Base-by-base conservation (phyloP, 2,113 vertebrate genomes). In the Takifugu flavidus region DNA sequence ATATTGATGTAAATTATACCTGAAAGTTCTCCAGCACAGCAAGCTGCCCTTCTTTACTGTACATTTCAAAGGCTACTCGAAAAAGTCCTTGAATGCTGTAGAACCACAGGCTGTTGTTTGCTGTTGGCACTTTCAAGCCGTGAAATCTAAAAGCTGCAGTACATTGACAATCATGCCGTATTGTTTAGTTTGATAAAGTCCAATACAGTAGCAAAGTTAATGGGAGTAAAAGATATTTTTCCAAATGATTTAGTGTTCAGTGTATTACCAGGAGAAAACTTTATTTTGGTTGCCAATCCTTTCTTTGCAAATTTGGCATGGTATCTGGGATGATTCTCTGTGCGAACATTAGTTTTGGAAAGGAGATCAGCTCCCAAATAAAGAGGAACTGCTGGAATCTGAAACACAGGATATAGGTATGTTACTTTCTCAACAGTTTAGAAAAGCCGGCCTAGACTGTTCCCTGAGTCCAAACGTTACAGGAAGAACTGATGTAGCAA, bases 51-150 rank as follows among this genome's bases (percentile, higher is more conserved):
- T 84, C 85, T 72, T 88, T 91, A 63, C 31, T 86, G 79, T 90
- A 92, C 55, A 92, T 74, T 59, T 93, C 92, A 83, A 93, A 93
- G 5, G 91, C 91, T 2, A 93, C 86, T 80, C 91, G 87, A 68
- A 93, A 93, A 56, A 93, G 77, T 50, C 92, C 92, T 56, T 93
- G 90, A 57, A 93, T 66, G 27, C 89, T 91, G 79, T 93, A 93
- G 77, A 93, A 93, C 92, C 92, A 93, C 58, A 93, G 77, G 67
- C 86, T 86, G 78, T 91, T 93, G 46, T 59, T 86, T 66, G 80
- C 68, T 39, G 74, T 71, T 1, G 90, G 79, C 4, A 93, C 82
- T 56, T 82, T 89, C 72, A 93, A 50, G 2, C 89, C 91, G 49
- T 90, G 84, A 53, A 93, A 89, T 79, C 90, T 88, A 64, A 90